Evolutionary conservation across 2,113 vertebrate species (phyloP).

Genomic region (Cyprinodon variegatus): DNA sequence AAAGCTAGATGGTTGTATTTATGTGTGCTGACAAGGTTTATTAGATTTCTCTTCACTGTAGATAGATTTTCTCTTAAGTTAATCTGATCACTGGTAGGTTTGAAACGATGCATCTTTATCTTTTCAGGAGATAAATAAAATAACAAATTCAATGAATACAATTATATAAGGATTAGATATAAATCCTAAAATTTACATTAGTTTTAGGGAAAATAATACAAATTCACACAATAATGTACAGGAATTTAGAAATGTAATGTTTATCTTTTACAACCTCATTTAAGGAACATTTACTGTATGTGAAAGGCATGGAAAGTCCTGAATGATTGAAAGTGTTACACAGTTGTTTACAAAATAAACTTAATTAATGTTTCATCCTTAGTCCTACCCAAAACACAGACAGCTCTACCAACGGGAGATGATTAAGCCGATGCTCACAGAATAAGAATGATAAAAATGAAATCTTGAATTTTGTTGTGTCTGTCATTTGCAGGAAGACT

Average conservation of each 20-base stretch:
- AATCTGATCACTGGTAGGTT: neutral
- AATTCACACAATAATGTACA: too few relatives aligned
- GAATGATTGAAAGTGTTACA: neutral
- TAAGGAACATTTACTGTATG: neutral
- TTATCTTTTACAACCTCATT: neutral
- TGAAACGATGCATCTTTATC: neutral
- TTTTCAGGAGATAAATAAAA: neutral
- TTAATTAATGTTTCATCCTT: neutral
- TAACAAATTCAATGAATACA: too few relatives aligned
- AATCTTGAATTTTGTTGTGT: constrained; percentile 26
- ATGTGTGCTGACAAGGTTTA: neutral
- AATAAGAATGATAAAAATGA: constrained; percentile 2
- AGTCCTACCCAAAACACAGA: neutral
- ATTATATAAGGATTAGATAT: neutral
- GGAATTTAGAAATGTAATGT: neutral
- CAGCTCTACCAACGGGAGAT: neutral
- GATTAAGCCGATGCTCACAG: constrained; percentile 10
- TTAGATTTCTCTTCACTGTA: neutral
- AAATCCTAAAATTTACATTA: neutral
- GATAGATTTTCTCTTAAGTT: neutral
- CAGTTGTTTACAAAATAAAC: neutral
- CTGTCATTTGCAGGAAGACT: constrained; percentile 27
- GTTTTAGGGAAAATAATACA: neutral
- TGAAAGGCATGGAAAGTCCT: too few relatives aligned
- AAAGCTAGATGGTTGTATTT: neutral